Evolutionary conservation across 2,113 vertebrate genomes (phyloP).

Genomic region (Pedetes capensis): DNA sequence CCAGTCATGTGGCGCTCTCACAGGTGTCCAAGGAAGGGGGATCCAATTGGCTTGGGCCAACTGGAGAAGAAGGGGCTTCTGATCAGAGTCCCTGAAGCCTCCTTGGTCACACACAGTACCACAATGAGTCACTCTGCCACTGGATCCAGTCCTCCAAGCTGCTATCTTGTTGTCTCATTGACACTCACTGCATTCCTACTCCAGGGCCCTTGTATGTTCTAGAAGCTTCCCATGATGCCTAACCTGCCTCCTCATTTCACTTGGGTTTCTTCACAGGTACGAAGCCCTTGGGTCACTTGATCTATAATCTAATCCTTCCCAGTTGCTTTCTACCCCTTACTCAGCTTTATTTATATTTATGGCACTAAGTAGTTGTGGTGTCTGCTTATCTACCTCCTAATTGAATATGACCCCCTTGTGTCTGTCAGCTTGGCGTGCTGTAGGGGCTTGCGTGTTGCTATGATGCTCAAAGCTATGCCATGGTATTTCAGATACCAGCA

Average conservation of each 20-base stretch:
- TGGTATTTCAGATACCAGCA: no score
- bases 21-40: background rate
- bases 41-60: no score
- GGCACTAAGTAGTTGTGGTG: background rate
- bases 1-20: background rate
- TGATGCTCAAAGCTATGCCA: no score
- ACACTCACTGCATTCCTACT: background rate
- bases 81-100: background rate
- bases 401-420: no score
- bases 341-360: background rate
- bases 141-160: background rate
- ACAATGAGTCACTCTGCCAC: background rate
- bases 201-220: background rate
- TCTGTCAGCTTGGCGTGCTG: no score
- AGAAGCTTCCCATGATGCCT: background rate
- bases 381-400: background rate
- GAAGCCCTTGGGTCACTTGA: background rate
- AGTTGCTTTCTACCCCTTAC: background rate
- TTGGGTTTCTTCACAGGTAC: background rate
- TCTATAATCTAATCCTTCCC: background rate
- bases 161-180: background rate
- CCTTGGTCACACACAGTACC: background rate
- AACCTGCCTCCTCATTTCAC: background rate
- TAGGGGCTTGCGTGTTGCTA: no score
- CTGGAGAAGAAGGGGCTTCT: background rate